Conservation (phyloP, 2,797 vertebrate species). For the Morus bassanus region DNA sequence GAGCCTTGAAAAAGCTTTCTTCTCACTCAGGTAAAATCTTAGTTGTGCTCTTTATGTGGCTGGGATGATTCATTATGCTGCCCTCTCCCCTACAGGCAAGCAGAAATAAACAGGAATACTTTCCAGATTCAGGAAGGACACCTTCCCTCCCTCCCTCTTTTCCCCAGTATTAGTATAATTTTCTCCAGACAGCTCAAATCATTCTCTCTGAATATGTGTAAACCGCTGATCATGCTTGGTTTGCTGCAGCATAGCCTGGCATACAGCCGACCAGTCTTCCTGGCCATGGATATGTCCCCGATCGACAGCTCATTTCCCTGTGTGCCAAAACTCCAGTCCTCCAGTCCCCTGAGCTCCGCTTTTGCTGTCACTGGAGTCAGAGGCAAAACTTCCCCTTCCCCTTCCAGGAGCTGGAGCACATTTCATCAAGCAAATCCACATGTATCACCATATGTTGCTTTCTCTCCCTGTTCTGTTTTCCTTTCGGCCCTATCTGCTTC, state of each 20-base stretch:
- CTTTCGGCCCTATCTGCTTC: constrained; percentile 16
- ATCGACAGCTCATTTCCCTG: not conserved
- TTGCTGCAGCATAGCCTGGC: not conserved
- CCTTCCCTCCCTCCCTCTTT: not conserved
- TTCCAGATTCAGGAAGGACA: not conserved
- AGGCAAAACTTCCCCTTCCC: not conserved
- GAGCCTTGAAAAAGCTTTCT: constrained; percentile 19
- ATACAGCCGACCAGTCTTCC: not conserved
- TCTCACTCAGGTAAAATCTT: not conserved
- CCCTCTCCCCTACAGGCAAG: not conserved
- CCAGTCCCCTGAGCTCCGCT: not conserved
- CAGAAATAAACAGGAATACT: constrained; percentile 19
- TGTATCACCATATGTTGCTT: not conserved
- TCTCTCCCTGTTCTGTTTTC: not conserved
- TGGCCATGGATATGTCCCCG: not conserved
- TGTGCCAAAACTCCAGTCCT: not conserved
- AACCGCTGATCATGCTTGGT: not conserved
- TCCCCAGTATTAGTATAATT: not conserved
- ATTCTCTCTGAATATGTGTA: not conserved
- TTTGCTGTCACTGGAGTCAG: not conserved
- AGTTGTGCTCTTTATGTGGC: not conserved
- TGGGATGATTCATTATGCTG: constrained; percentile 1
- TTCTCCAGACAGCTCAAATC: not conserved
- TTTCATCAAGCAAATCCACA: not conserved
- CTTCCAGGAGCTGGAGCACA: not conserved